Percentiles rank a stretch among this genome's conserved stretches.
Evolutionary conservation across 1,140 invertebrate species (phyloP).

Genomic region (Temnothorax longispinosus): DNA sequence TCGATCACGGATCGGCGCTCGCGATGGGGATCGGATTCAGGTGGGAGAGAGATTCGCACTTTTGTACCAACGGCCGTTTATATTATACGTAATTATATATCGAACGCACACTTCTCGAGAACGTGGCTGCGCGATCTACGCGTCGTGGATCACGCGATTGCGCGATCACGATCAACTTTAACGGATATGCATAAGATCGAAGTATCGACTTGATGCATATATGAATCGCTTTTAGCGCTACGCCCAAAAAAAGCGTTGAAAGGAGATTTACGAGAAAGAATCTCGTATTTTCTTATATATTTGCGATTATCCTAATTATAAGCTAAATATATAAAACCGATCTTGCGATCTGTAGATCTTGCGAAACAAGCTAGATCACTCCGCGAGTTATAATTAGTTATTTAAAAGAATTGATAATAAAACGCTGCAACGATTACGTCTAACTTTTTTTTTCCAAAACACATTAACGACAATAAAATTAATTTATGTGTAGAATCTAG

Average conservation of each 20-base stretch:
- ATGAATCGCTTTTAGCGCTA: not conserved
- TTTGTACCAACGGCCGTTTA: constrained; percentile 73
- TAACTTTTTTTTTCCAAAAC: not conserved
- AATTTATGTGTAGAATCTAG: not conserved
- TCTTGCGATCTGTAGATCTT: not conserved
- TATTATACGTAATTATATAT: constrained; percentile 66
- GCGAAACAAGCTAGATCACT: not conserved
- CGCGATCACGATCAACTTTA: constrained; percentile 20
- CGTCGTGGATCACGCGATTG: not conserved
- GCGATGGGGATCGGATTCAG: constrained; percentile 71
- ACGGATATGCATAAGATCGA: not conserved
- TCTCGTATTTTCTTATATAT: not conserved
- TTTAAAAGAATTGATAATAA: not conserved
- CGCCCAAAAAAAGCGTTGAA: not conserved
- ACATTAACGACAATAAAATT: not conserved
- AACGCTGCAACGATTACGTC: not conserved
- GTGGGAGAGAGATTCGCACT: constrained; percentile 54
- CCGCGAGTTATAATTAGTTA: not conserved
- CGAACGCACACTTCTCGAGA: constrained; percentile 60
- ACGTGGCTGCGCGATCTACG: constrained; percentile 41
- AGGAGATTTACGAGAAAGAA: not conserved
- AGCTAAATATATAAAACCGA: not conserved
- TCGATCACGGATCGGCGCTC: constrained; percentile 65
- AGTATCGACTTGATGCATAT: not conserved
- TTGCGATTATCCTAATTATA: constrained; percentile 5